Evolutionary conservation across 2,888 invertebrate species (phyloP), one percentile per base, ranked within the genome.

Genomic region (Aleiodes alternator): DNA sequence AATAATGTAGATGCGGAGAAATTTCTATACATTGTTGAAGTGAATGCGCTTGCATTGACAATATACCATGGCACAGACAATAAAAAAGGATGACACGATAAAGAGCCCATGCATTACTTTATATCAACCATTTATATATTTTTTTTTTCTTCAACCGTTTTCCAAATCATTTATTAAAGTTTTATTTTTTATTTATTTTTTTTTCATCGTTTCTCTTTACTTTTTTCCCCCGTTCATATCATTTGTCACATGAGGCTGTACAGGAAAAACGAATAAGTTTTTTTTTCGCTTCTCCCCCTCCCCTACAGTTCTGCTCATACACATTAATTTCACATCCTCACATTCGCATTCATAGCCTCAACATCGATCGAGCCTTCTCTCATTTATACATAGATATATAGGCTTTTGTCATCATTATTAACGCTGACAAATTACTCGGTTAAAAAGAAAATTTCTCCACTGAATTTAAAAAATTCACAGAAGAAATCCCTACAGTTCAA

Each of bases 361-460:
- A 55, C 11, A 43, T 43, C 55, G 55, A 55, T 55, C 55, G 55
- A n/a, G 55, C 14, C 14, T 55, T 11, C 43, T 43, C 43, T 43
- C 43, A 43, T 55, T n/a, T 55, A 55, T 55, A 14, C 8, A 56
- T 11, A 16, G 16, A 56, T 56, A 56, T 56, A 56, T 56, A 29
- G 16, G 56, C 16, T 16, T 16, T 3, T 29, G 16, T 16, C 7
- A 23, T 56, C 56, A 56, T 56, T 56, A 56, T 56, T 56, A n/a
- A 64, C 48, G 43, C 64, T 38, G 64, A 64, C 11, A 64, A 48
- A 64, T 64, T 64, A 64, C 64, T 48, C 48, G 14, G 48, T 34
- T 38, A 64, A 59, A 59, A 61, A 23, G 23, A 23, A 23, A 23
- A 23, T 23, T 64, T 48, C 34, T 16, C 16, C n/a, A 43, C 38